These are phyloP conservation scores for Cosmia pyralina DNA, from an alignment of 2,888 invertebrate genomes.

Conservation along the genomic window DNA sequence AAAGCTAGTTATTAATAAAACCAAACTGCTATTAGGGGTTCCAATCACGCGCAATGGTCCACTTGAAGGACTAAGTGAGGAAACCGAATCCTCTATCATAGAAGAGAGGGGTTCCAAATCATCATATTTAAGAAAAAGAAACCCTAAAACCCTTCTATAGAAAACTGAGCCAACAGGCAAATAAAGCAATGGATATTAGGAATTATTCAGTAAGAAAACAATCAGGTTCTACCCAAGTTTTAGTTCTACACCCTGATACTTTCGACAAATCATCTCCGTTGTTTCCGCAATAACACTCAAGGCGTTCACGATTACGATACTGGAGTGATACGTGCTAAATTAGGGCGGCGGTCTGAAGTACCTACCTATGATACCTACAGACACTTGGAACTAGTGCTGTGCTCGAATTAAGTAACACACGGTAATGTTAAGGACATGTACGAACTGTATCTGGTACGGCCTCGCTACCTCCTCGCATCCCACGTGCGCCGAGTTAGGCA, in stretches of 20 bases:
- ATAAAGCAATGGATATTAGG: not conserved
- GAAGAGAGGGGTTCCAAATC: not conserved
- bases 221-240: not conserved
- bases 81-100: too few species aligned
- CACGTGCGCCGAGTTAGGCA: slow-evolving; percentile 82
- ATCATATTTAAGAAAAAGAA: not conserved
- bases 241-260: not conserved
- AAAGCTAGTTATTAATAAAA: not conserved
- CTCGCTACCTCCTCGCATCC: slow-evolving; percentile 81
- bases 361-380: slow-evolving; percentile 26
- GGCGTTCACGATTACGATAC: slow-evolving; percentile 13
- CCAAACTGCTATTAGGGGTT: not conserved
- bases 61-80: too few species aligned
- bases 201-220: not conserved
- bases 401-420: slow-evolving; percentile 37
- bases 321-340: slow-evolving; percentile 20
- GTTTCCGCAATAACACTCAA: slow-evolving; percentile 11
- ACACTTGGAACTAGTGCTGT: slow-evolving; percentile 25
- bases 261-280: not conserved
- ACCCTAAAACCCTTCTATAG: not conserved
- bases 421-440: slow-evolving; percentile 64
- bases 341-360: slow-evolving; percentile 20
- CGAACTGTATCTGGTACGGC: slow-evolving; percentile 63
- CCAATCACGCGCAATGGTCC: too few species aligned
- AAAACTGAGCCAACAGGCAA: not conserved